Evolutionary conservation across 2,113 vertebrate genomes (phyloP).

Genomic region (Anarhynchus alexandrinus): DNA sequence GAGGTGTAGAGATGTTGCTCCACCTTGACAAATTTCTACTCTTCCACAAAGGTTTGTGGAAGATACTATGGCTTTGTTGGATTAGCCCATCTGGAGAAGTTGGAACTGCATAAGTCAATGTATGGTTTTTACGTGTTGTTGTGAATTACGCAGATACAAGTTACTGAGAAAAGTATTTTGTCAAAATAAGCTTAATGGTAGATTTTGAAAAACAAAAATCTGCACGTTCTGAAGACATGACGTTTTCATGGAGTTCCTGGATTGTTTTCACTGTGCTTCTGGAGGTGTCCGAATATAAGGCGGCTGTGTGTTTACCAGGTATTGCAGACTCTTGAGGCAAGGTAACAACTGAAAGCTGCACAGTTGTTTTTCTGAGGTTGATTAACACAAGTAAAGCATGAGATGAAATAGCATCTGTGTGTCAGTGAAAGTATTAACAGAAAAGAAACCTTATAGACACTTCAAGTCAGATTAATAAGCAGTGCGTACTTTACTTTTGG

Average conservation of each 20-base stretch:
- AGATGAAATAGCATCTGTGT: background rate
- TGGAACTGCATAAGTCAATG: background rate
- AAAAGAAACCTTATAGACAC: background rate
- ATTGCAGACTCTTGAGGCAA: background rate
- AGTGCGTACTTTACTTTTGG: background rate
- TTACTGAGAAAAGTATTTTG: background rate
- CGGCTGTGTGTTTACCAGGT: background rate
- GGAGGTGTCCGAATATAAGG: background rate
- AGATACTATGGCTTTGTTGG: background rate
- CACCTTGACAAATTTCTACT: background rate
- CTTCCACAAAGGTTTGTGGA: background rate
- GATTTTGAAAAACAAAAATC: background rate
- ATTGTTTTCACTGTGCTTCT: background rate
- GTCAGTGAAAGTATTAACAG: background rate
- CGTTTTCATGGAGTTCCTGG: background rate
- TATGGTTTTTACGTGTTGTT: background rate
- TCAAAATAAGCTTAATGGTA: background rate
- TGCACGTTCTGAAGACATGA: accelerated
- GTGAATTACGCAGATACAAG: background rate
- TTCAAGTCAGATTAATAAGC: background rate
- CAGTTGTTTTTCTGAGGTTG: background rate
- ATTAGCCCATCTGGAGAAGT: background rate
- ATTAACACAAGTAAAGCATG: background rate
- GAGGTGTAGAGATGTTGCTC: background rate
- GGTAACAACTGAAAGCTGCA: background rate